These are phyloP conservation scores for Euzophera pinguis DNA, from an alignment of 2,888 invertebrate species.

Conservation along the genomic window DNA sequence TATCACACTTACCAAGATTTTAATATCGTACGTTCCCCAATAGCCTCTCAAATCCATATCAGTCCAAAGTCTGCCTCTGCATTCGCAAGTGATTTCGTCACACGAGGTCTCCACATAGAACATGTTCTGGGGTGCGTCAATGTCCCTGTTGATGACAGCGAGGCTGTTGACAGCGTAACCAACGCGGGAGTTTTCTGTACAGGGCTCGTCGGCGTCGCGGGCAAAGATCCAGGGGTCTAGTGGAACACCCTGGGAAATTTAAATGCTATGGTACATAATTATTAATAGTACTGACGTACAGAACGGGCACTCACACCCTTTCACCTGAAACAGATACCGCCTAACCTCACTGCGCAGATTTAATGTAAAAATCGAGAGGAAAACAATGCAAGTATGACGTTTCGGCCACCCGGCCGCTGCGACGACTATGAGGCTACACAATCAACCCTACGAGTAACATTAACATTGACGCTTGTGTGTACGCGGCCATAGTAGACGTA, in stretches of 20 bases:
- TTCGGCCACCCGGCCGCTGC: no score
- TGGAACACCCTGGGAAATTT: slow-evolving; percentile 38
- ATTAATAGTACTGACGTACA: no score
- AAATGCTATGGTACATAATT: no score
- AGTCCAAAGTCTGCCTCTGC: slow-evolving; percentile 61
- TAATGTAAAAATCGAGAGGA: no score
- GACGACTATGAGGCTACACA: no score
- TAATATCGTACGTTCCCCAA: slow-evolving; percentile 79
- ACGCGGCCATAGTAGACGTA: no score
- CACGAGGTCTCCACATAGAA: slow-evolving; percentile 52
- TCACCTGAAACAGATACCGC: no score
- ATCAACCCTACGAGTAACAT: no score
- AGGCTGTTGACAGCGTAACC: slow-evolving; percentile 65
- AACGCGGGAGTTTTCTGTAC: slow-evolving; percentile 75
- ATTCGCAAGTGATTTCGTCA: slow-evolving; percentile 33
- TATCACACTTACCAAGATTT: slow-evolving; percentile 60
- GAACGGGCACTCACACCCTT: no score
- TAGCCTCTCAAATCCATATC: slow-evolving; percentile 65
- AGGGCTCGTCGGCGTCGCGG: slow-evolving; percentile 74
- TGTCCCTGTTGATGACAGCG: slow-evolving; percentile 37
- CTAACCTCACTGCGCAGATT: no score
- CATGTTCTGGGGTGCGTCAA: slow-evolving; percentile 40
- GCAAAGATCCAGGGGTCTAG: slow-evolving; percentile 60
- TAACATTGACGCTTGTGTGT: no score
- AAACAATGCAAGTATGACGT: no score